A percentile compares a stretch with the other conserved stretches of the same genome.
Conservation (phyloP, 2,797 vertebrate genomes). For the Acanthurus tractus region DNA sequence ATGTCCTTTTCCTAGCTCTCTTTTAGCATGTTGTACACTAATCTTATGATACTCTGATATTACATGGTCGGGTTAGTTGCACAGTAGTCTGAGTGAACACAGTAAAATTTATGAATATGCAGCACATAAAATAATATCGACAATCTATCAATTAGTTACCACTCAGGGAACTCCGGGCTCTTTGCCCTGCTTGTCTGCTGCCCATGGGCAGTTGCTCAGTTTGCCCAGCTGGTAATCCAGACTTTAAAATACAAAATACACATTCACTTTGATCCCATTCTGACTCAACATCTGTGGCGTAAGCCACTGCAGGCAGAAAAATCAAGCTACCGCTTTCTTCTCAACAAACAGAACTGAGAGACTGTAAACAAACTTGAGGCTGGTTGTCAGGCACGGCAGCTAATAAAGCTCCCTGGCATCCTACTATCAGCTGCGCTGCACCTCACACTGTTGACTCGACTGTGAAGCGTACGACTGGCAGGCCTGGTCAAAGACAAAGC, state of each 20-base stretch:
- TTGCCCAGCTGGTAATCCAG: neutral
- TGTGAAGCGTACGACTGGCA: slow-evolving; percentile 12
- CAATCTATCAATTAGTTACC: neutral
- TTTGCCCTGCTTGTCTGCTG: neutral
- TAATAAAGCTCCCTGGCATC: slow-evolving; percentile 2
- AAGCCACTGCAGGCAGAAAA: neutral
- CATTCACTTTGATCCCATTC: neutral
- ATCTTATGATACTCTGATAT: neutral
- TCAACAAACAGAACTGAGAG: slow-evolving; percentile 25
- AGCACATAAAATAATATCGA: neutral
- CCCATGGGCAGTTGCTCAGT: neutral
- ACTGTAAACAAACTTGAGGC: slow-evolving; percentile 26
- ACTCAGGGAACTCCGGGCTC: no score
- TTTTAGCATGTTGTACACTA: neutral
- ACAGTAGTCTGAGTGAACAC: neutral
- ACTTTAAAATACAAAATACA: neutral
- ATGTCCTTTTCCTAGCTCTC: neutral
- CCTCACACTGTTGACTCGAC: slow-evolving; percentile 18
- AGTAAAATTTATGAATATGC: neutral
- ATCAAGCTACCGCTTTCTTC: neutral
- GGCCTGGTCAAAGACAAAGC: neutral
- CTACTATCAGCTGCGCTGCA: slow-evolving; percentile 11
- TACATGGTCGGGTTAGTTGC: neutral
- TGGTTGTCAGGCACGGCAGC: slow-evolving; percentile 18
- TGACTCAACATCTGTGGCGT: neutral